Evolutionary conservation across 2,113 vertebrate species (phyloP), one percentile per base, ranked within the genome.

Genomic region (Symphodus melops): DNA sequence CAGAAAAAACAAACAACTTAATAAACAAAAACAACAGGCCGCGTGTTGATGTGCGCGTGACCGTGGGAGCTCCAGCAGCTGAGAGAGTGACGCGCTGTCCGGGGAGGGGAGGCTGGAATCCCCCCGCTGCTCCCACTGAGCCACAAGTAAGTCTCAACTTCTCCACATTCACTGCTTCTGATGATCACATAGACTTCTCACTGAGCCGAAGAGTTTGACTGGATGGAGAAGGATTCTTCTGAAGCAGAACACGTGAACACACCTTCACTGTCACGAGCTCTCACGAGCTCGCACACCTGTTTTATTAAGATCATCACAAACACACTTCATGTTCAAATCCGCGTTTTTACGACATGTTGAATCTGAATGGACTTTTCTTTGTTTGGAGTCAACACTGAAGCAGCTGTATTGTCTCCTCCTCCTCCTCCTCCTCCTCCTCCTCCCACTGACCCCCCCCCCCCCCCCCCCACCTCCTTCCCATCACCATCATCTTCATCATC

Each of bases 101-200:
- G 37, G 56, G 64, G 52, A 81, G 60, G 55, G n/a, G 69, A 66
- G 33, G 54, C 72, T 73, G 84, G 86, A 61, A 82, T 77, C 72
- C 75, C 80, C 84, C 46, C 9, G 59, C 79, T 58, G 65, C 70
- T 53, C 33, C 52, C 61, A 14, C 72, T 54, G 16, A 68, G 51
- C 66, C 56, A 48, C 60, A 63, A 71, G 88, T 89, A 51, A 72
- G 79, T 21, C 42, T 12, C n/a, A 81, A 78, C 77, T 75, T 71
- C 39, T 75, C n/a, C 53, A 3, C 4, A 28, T 19, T 49, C 17
- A 53, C 39, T 66, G 5, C 0, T 33, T 69, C 6, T 14, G 25
- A n/a, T n/a, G n/a, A n/a, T n/a, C n/a, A n/a, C n/a, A n/a, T n/a
- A n/a, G n/a, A n/a, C n/a, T n/a, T n/a, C n/a, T n/a, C n/a, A n/a